Evolutionary conservation across 2,888 invertebrate species (phyloP).

Genomic region (Reticulitermes lucifugus): DNA sequence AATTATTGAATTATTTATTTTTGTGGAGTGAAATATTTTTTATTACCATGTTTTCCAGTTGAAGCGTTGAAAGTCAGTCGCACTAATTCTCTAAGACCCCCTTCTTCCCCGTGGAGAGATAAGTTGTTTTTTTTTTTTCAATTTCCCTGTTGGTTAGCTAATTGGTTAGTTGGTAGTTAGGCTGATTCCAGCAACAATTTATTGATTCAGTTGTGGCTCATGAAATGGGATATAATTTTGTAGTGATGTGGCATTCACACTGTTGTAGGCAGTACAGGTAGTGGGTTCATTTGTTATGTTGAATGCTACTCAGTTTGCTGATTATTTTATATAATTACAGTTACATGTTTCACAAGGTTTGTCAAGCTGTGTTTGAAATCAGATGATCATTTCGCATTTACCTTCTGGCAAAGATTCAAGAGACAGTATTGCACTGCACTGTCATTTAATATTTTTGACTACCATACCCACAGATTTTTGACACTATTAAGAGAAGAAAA

Average conservation of each 20-base stretch:
- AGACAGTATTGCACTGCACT: too few relatives aligned
- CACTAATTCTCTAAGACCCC: constrained; percentile 40
- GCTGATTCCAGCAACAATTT: not conserved
- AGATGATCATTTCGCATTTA: not conserved
- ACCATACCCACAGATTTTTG: too few relatives aligned
- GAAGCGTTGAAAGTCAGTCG: constrained; percentile 37
- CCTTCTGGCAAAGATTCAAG: too few relatives aligned
- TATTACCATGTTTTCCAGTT: constrained; percentile 31
- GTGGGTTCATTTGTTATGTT: not conserved
- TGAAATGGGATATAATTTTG: not conserved
- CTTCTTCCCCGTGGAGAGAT: constrained; percentile 41
- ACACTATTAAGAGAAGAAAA: too few relatives aligned
- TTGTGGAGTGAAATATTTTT: constrained; percentile 37
- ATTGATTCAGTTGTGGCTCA: not conserved
- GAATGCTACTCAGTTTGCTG: not conserved
- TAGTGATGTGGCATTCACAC: not conserved
- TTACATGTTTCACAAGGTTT: not conserved
- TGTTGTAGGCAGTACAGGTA: not conserved
- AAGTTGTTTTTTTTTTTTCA: constrained; percentile 32
- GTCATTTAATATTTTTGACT: too few relatives aligned
- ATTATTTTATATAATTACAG: not conserved
- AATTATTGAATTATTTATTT: constrained; percentile 9
- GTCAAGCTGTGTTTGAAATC: not conserved
- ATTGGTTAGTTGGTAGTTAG: constrained; percentile 20
- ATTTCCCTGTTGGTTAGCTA: constrained; percentile 35